Evolutionary conservation across 2,888 invertebrate genomes (phyloP).

Genomic region (Megaustenia siamemsis): DNA sequence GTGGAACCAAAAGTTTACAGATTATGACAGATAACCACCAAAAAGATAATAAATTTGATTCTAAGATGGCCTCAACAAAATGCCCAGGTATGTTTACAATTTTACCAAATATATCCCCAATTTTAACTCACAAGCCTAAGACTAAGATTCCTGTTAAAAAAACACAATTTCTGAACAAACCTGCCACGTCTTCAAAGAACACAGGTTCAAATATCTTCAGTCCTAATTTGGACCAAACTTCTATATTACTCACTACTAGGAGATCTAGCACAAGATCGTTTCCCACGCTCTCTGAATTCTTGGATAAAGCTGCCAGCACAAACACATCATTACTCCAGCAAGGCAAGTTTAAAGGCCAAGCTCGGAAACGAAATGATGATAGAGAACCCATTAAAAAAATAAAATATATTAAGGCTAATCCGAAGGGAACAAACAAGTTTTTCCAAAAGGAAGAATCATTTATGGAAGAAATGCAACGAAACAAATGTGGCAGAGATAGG

Average conservation of each 20-base stretch:
- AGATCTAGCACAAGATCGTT: neutral
- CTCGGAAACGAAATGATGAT: too few species aligned
- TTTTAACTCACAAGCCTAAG: neutral
- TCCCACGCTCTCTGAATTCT: neutral
- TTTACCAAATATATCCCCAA: neutral
- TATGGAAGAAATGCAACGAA: neutral
- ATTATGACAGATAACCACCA: neutral
- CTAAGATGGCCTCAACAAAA: too few species aligned
- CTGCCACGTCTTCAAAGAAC: neutral
- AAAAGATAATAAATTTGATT: neutral
- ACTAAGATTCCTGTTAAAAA: neutral
- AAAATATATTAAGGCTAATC: too few species aligned
- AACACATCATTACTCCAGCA: too few species aligned
- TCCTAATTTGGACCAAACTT: neutral
- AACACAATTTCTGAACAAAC: neutral
- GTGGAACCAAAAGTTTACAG: neutral
- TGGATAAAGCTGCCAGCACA: too few species aligned
- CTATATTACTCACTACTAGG: neutral
- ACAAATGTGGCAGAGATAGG: too few species aligned
- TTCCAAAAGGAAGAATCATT: neutral
- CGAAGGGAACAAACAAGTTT: neutral
- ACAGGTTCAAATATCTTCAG: neutral
- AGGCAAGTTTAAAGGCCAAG: too few species aligned
- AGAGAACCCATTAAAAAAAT: too few species aligned
- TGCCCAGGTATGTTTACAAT: neutral